A percentile compares a stretch with the other conserved stretches of the same genome.
Evolutionary conservation across 2,113 vertebrate species (phyloP).

Genomic region (Pterocles burchelli): DNA sequence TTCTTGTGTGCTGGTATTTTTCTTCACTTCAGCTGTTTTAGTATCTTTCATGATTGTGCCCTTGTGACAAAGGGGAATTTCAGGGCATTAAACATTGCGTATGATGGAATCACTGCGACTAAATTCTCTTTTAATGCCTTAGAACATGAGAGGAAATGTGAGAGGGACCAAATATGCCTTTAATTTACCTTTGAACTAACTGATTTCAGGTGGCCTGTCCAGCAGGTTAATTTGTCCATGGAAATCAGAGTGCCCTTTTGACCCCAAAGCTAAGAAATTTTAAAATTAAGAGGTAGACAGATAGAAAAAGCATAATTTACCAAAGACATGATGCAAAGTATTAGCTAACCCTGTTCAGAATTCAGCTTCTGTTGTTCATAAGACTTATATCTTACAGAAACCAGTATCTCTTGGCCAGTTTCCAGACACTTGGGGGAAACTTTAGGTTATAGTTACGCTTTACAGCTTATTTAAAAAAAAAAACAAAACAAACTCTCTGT

Average conservation of each 20-base stretch:
- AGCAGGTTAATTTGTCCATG: background rate
- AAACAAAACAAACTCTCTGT: background rate
- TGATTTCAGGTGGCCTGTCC: slow-evolving; percentile 45
- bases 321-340: background rate
- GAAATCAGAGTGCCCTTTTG: slow-evolving; percentile 33
- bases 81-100: background rate
- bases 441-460: background rate
- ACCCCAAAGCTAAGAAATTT: slow-evolving; percentile 26
- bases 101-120: background rate
- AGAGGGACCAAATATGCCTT: slow-evolving; percentile 37
- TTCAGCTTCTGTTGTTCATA: background rate
- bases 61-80: background rate
- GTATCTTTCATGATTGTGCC: background rate
- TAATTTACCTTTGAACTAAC: slow-evolving; percentile 57
- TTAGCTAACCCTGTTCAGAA: background rate
- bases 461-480: background rate
- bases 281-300: background rate
- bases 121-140: background rate
- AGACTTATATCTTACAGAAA: background rate
- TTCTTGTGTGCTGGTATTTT: background rate
- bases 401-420: background rate
- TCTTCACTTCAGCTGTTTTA: background rate
- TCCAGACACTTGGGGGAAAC: background rate
- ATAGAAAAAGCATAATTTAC: background rate
- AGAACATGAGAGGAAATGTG: slow-evolving; percentile 1